Percentiles rank a stretch among this genome's conserved stretches.
Conservation (phyloP, 2,797 vertebrate genomes). For the Delichon dasypus region DNA sequence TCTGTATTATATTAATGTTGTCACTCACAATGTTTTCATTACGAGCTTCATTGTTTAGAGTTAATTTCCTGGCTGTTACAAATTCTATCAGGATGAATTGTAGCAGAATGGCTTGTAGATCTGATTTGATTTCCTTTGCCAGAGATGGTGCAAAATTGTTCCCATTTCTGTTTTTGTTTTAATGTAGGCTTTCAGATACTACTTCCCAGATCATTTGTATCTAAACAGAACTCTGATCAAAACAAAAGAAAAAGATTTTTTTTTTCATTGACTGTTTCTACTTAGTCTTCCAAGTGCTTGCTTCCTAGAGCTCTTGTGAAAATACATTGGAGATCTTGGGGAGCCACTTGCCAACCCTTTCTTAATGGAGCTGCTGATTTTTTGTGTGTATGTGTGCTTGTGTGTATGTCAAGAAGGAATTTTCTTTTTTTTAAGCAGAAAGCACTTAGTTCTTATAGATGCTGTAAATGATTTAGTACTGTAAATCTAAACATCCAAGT, state of each 20-base stretch:
- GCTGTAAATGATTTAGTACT: neutral
- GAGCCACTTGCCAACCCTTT: neutral
- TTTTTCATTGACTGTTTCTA: neutral
- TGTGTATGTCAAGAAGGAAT: neutral
- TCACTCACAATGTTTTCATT: slow-evolving; percentile 44
- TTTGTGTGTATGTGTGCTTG: neutral
- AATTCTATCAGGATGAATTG: slow-evolving; percentile 15
- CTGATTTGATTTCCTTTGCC: slow-evolving; percentile 35
- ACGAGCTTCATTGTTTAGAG: slow-evolving; percentile 26
- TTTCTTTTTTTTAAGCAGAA: neutral
- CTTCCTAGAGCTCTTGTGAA: neutral
- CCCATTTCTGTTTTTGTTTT: neutral
- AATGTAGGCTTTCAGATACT: neutral
- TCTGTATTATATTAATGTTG: slow-evolving; percentile 11
- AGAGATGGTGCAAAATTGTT: neutral
- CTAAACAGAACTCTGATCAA: neutral
- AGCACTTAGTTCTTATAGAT: neutral
- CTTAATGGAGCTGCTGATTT: neutral
- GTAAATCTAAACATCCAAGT: neutral
- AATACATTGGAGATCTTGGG: neutral
- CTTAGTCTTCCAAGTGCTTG: neutral
- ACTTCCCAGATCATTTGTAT: neutral
- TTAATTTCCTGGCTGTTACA: slow-evolving; percentile 46
- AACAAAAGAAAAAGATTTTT: neutral
- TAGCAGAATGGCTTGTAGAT: slow-evolving; percentile 10